Conservation (phyloP, 2,888 invertebrate genomes). For the Ophion ellenae region DNA sequence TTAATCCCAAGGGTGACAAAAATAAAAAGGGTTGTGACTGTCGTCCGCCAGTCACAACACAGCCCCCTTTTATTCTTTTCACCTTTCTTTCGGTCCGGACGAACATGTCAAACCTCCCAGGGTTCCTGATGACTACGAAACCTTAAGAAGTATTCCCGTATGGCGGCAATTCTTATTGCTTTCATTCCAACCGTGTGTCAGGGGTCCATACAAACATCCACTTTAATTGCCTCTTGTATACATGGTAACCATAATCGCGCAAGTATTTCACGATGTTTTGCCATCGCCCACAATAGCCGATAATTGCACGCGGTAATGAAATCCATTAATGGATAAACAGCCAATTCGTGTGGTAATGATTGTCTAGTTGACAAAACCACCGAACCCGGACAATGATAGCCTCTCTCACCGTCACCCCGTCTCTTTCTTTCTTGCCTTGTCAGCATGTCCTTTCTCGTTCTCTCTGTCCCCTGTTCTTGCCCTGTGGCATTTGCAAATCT, state of each 20-base stretch:
- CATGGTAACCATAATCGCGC: background rate
- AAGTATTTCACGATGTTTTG: background rate
- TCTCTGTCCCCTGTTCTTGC: background rate
- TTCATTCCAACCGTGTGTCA: background rate
- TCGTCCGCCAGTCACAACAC: too few species aligned
- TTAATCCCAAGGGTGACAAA: too few species aligned
- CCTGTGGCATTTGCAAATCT: conserved; percentile 21
- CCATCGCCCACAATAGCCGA: background rate
- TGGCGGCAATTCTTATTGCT: background rate
- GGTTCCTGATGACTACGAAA: too few species aligned
- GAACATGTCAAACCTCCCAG: too few species aligned
- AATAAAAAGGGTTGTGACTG: too few species aligned
- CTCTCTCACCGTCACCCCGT: conserved; percentile 6
- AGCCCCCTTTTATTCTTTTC: too few species aligned
- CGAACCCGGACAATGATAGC: conserved; percentile 2
- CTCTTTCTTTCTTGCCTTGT: background rate
- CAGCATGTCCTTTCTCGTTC: background rate
- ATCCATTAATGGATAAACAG: conserved; percentile 42
- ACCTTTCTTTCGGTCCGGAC: too few species aligned
- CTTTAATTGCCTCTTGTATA: background rate
- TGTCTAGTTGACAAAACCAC: conserved; percentile 37
- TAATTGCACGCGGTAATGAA: conserved; percentile 14
- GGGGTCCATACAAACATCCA: background rate
- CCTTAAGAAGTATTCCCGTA: background rate
- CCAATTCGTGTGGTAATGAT: conserved; percentile 10